Evolutionary conservation across 2,113 vertebrate species (phyloP), one percentile per base, ranked within the genome.

Genomic region (Sardina pilchardus): DNA sequence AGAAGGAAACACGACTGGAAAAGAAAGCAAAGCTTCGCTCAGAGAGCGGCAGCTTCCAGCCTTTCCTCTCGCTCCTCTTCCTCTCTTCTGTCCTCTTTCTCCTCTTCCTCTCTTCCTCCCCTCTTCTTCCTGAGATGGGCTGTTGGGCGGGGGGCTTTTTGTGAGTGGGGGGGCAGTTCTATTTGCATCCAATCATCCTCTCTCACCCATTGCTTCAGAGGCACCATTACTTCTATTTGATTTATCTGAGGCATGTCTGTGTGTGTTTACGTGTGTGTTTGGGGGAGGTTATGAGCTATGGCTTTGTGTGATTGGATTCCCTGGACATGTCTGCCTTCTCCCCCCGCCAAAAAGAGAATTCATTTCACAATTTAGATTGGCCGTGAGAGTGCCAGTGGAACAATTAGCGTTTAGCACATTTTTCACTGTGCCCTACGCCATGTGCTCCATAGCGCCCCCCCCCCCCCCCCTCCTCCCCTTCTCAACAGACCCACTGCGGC

Each of bases 231-330:
- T 6, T 56, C 17, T 56, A 56, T 56, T 56, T 21, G 19, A 56
- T 24, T 21, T 24, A 56, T 21, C 24, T 56, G 59, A n/a, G 48
- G 50, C 26, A 48, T 82, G 17, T 67, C 45, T 81, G 6, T 67
- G 47, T 71, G 56, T 80, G 84, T 87, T 88, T 45, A 81, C 84
- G 81, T 42, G 8, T n/a, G 30, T 83, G 0, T 80, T 12, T 67
- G 26, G 85, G 86, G 10, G 80, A 81, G 59, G n/a, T 8, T 14
- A 12, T 53, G 50, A 19, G 50, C 3, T 6, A 48, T 8, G 6
- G 17, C 26, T 26, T 67, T 67, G 59, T 30, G 59, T 67, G 59
- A 26, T 67, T 67, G n/a, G 10, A 67, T 67, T 67, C 26, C 59
- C 59, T 67, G 24, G 59, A 2, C 24, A 59, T 67, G 7, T 10